A percentile compares a stretch with the other conserved stretches of the same genome.
Conservation (phyloP, 2,888 invertebrate genomes). For the Ceramica pisi region DNA sequence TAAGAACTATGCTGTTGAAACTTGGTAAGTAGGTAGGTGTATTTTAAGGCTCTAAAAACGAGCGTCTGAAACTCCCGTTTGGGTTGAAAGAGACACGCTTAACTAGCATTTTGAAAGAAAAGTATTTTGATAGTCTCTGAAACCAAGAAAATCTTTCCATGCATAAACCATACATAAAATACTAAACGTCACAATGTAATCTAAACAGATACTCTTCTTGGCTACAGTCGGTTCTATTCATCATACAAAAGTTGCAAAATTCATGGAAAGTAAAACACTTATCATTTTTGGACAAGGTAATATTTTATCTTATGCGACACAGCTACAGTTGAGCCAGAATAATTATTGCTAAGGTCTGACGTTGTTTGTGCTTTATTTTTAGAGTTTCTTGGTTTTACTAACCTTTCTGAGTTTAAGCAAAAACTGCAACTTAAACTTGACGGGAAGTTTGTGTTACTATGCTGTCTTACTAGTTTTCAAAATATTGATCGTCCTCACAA, state of each 20-base stretch:
- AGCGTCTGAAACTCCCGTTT: background rate
- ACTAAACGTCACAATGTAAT: conserved; percentile 43
- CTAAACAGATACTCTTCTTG: conserved; percentile 50
- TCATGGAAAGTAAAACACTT: conserved; percentile 52
- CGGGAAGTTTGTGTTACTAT: background rate
- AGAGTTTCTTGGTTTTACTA: background rate
- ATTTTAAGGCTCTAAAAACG: too few species aligned
- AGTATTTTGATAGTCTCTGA: conserved; percentile 15
- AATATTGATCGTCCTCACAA: background rate
- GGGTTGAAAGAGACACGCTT: background rate
- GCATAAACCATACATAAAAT: conserved; percentile 41
- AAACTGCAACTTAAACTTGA: background rate
- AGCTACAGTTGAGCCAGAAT: conserved; percentile 31
- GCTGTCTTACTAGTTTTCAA: background rate
- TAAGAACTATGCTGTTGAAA: too few species aligned
- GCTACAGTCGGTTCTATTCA: conserved; percentile 43
- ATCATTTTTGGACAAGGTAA: conserved; percentile 41
- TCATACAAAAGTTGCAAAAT: conserved; percentile 50
- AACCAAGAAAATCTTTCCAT: conserved; percentile 34
- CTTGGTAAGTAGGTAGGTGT: too few species aligned
- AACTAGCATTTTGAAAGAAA: background rate
- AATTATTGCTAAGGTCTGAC: conserved; percentile 16
- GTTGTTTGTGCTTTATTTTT: conserved; percentile 7
- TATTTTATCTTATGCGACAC: conserved; percentile 48
- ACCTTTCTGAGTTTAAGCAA: background rate